Base-by-base conservation (phyloP, 2,113 vertebrate genomes). In the Carassius auratus region DNA sequence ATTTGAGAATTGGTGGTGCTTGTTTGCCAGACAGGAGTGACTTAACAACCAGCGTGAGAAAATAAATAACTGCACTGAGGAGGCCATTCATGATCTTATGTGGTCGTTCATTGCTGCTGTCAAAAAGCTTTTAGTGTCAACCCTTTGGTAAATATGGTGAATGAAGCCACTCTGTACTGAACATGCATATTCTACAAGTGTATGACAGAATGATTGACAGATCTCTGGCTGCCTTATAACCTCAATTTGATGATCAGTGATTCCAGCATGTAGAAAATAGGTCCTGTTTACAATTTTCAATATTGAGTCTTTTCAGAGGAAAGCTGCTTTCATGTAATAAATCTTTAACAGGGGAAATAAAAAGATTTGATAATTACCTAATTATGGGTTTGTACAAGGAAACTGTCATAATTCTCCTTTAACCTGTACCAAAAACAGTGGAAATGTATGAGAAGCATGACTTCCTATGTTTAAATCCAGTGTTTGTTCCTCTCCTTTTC, bases 51-150 rank as follows among this genome's bases (percentile, higher is more conserved):
- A 45, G 3, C 9, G 13, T 1, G 12, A 76, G 8, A 12, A 62
- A 69, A 21, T 75, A 73, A 87, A 66, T 21, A 62, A 42, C 33
- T 21, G 26, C 52, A 79, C 7, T 57, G 83, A n/a, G 21, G 33
- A 74, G 62, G 81, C 55, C 30, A 50, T 85, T 85, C 62, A 52
- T 77, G 64, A 83, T 73, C 71, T 33, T 57, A 74, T 85, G 52
- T 85, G 66, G 48, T 26, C 79, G 26, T 15, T 62, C 64, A 78
- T 23, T 73, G 84, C n/a, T 8, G 79, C 87, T 83, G 80, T 88
- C 84, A 75, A 48, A 88, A 88, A 79, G 84, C 84, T 88, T 88
- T 88, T 88, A 88, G 84, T 79, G 84, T 74, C 87, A 86, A 50
- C 84, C 21, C 38, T 66, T 73, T 45, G 30, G 79, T 86, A 83